Base-by-base conservation (phyloP, 1,140 invertebrate genomes). In the Lepidotrigona ventralis region DNA sequence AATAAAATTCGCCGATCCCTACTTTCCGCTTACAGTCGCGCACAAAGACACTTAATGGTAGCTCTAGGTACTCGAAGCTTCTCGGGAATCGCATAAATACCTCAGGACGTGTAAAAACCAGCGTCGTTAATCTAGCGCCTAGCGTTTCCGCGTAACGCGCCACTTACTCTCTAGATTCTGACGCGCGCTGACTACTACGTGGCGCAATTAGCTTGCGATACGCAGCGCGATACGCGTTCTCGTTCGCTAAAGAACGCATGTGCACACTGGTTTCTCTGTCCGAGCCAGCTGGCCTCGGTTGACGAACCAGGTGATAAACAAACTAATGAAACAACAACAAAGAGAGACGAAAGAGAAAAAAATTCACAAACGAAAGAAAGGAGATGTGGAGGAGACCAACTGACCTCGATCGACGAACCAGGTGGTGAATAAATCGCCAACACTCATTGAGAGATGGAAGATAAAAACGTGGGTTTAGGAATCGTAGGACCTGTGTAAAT, bases 151-250 rank as follows among this genome's bases (percentile, higher is more conserved):
- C 69, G 73, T 63, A 63, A 46, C 33, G 29, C 73, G 56, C 73
- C 56, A 46, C 56, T 46, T 39, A 75, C 73, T 76, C 54, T 51
- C 39, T 15, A 46, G 58, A 33, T 73, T 53, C 60, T 66, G 79
- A 74, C n/a, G 70, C 58, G 15, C 23, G 58, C 46, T 9, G 11
- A 46, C 33, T n/a, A 60, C 29, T 75, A 58, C 39, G 64, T 79
- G 76, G 46, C 76, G 76, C 64, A 79, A 69, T 79, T 69, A 79
- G 66, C 53, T 26, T 23, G 33, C 77, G 64, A 79, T 54, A 53
- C 76, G 51, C 73, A 63, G 51, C 56, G 33, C 56, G 21, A 75
- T 46, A 54, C 64, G 21, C 23, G 66, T 79, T 11, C 77, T 15
- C 66, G 17, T 58, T 69, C 39, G 53, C 56, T 23, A 21, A 0